Base-by-base conservation (phyloP, 2,888 invertebrate species). In the Augiades crinisus region DNA sequence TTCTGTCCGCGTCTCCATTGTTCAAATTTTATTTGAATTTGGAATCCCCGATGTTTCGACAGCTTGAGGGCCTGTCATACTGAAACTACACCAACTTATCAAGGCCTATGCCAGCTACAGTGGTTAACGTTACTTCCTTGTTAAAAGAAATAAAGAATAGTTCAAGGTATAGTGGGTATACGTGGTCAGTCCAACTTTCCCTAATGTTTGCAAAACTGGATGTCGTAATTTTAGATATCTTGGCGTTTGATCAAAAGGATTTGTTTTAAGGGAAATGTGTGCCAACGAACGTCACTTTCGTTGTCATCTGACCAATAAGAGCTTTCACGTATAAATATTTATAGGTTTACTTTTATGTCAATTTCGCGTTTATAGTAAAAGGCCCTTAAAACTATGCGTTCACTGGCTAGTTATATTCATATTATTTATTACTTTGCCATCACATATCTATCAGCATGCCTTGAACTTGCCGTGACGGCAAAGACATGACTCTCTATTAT, bases 1-100 rank as follows among this genome's bases (percentile, higher is more conserved):
- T 87, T 87, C 86, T 68, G 74, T 73, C 72, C 77, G 79, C 85
- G 81, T 80, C 68, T 57, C 78, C 79, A 82, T 83, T 87, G 86
- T 87, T 77, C 81, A 75, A 81, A 75, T 81, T 84, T 81, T 81
- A 80, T 82, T 78, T 72, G 66, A 75, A 84, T 78, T 78, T 67
- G 70, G 67, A 71, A 75, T 73, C 71, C 62, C 63, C 65, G 61
- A 64, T 66, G 65, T 76, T 78, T 70, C 71, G 65, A 71, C 70
- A 69, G 62, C 62, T 64, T 59, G 59, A 63, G 54, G 52, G 54
- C 62, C 61, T 61, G 62, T 65, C 67, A 62, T 57, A 62, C 58
- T 62, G 12, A 12, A 54, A 56, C 51, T 57, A 57, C 55, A 34
- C 55, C 59, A 57, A 21, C 41, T 52, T 54, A 54, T 50, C 41